phyloP scores from a whole-genome alignment of 2,888 invertebrate species.

The Mantis religiosa region DNA sequence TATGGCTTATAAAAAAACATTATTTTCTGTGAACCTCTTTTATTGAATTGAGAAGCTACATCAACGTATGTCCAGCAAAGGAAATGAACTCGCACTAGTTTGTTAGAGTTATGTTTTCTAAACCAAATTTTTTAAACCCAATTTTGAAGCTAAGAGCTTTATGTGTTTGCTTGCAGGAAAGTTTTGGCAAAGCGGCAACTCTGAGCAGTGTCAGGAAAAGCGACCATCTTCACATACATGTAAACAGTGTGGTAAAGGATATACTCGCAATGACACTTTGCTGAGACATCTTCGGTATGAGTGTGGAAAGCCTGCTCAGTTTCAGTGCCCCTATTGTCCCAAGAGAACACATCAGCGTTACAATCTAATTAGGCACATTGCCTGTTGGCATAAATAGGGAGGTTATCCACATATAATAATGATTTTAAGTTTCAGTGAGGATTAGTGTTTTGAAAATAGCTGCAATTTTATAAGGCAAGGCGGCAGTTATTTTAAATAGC shows the following conservation, averaged over 20 bases:
- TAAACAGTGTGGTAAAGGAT: constrained; percentile 33
- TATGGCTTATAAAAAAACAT: background rate
- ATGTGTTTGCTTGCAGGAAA: background rate
- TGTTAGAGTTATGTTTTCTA: too few species aligned
- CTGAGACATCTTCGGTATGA: constrained; percentile 40
- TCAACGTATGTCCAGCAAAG: background rate
- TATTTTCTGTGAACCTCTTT: background rate
- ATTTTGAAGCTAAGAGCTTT: background rate
- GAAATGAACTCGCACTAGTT: too few species aligned
- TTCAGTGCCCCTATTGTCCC: constrained; percentile 30
- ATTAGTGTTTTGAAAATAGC: too few species aligned
- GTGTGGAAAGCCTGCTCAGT: constrained; percentile 36
- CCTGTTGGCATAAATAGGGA: background rate
- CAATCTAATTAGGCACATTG: constrained; percentile 32
- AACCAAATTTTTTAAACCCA: background rate
- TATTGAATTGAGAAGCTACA: background rate
- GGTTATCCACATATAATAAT: background rate
- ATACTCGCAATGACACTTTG: constrained; percentile 36
- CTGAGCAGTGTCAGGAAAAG: background rate
- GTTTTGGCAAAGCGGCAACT: background rate
- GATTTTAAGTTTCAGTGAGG: too few species aligned
- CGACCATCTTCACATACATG: background rate
- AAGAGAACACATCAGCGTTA: constrained; percentile 26
- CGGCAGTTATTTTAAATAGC: too few species aligned
- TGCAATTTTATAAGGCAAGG: too few species aligned